Conservation (phyloP, 2,113 vertebrate species). For the Megaceryle torquata region DNA sequence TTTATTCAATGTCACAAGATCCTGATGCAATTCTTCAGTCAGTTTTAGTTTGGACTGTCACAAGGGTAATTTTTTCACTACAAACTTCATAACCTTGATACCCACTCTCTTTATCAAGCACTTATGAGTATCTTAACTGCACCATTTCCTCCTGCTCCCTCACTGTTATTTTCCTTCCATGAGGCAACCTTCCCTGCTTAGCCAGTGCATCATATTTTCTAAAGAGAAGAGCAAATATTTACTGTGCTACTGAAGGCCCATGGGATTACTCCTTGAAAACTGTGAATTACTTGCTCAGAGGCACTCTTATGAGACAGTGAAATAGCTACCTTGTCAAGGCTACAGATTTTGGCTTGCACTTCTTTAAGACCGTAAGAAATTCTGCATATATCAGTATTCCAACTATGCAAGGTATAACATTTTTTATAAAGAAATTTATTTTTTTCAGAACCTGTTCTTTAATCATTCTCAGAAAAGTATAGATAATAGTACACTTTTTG, state of each 20-base stretch:
- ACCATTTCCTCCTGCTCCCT: background rate
- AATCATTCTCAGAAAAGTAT: background rate
- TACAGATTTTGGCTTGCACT: background rate
- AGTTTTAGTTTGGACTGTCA: background rate
- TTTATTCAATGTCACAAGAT: background rate
- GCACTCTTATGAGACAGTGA: background rate
- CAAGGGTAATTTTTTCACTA: background rate
- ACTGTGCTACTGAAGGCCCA: background rate
- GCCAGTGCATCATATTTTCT: background rate
- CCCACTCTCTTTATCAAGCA: background rate
- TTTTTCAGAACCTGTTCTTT: background rate
- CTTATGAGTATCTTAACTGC: background rate
- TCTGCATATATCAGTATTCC: background rate
- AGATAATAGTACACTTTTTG: background rate
- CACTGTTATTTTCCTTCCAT: background rate
- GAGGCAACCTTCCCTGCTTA: background rate
- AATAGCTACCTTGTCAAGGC: background rate
- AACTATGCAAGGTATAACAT: background rate
- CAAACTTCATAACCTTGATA: background rate
- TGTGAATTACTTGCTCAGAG: background rate
- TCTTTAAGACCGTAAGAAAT: background rate
- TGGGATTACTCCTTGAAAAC: background rate
- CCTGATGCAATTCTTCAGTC: background rate
- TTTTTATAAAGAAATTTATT: background rate
- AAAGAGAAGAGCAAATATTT: background rate